Base-by-base conservation (phyloP, 2,797 vertebrate species). In the Fratercula arctica region DNA sequence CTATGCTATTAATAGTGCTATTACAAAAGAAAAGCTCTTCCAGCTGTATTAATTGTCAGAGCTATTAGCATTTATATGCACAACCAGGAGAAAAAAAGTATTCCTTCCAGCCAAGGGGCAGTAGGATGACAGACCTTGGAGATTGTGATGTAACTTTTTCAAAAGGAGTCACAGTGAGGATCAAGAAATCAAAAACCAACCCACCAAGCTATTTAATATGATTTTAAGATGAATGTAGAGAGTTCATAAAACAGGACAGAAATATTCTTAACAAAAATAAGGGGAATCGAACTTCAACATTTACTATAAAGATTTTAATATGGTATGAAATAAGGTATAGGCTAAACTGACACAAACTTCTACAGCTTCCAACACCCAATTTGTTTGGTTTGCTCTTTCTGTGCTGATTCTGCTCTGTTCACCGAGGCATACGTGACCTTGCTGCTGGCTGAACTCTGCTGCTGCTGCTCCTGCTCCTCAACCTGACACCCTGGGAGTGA, bases 361-460 rank as follows among this genome's bases (percentile, higher is more conserved):
- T 11, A 1, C 12, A 50, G n/a, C n/a, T 93, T 67, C 31, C 5
- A 24, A 33, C 9, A 48, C 35, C 8, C 10, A 1, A 0, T 16
- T 51, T 41, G 3, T 73, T 41, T 77, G 26, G 9, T 85, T 82
- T 80, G 51, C 39, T 54, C 28, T 66, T 90, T 66, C 61, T 53
- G 46, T 54, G 50, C 13, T 56, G 45, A 9, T 75, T 64, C 33
- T 77, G 35, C 28, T 91, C 35, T 10, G 11, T 19, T 64, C 24
- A 28, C 43, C 15, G 14, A 2, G 11, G 67, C 18, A 23, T 24
- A 23, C 0, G 1, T 51, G 59, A 64, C 26, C 59, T 57, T 0
- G 1, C 11, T 13, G 26, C 16, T 26, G 37, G 23, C 74, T 92
- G 86, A 41, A 26, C 4, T 13, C 39, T 25, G 50, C 54, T 64